These are phyloP conservation scores for Zoanthus solanderi DNA, from an alignment of 92 coral and sea anemone species.

Conservation along the genomic window DNA sequence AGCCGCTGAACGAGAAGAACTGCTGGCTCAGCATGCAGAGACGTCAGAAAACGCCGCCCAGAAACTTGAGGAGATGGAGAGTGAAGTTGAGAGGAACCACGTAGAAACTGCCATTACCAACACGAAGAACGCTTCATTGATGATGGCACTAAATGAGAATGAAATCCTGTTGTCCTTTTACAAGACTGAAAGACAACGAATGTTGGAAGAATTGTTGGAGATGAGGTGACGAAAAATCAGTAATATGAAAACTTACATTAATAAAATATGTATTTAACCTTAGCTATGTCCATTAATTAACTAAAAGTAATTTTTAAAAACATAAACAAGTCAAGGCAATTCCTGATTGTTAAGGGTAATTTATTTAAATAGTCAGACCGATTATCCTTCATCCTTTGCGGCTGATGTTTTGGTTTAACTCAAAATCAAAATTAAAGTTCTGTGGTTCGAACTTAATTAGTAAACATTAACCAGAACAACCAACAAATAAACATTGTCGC, in stretches of 20 bases:
- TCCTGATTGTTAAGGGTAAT: too few relatives aligned
- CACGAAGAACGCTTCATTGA: conserved; percentile 95
- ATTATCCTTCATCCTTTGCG: too few relatives aligned
- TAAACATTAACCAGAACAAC: too few relatives aligned
- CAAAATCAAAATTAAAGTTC: too few relatives aligned
- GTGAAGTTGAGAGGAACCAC: conserved; percentile 86
- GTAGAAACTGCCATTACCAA: conserved; percentile 96
- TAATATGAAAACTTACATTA: neutral
- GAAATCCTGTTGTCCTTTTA: conserved; percentile 91
- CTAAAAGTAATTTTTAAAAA: too few relatives aligned
- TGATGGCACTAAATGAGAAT: conserved; percentile 91
- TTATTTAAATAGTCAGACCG: too few relatives aligned
- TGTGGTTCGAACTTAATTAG: too few relatives aligned
- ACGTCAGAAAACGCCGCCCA: conserved; percentile 78
- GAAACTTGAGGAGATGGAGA: conserved; percentile 90
- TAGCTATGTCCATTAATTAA: too few relatives aligned
- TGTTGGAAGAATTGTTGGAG: conserved; percentile 91
- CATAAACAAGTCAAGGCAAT: too few relatives aligned
- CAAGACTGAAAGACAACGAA: conserved; percentile 86
- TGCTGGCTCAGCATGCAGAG: conserved; percentile 94
- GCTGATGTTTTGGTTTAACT: too few relatives aligned
- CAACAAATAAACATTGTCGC: too few relatives aligned
- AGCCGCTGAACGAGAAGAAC: conserved; percentile 93
- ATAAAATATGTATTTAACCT: too few relatives aligned
- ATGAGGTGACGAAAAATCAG: conserved; percentile 70